Conservation (phyloP, 2,113 vertebrate genomes). For the Rutilus rutilus region DNA sequence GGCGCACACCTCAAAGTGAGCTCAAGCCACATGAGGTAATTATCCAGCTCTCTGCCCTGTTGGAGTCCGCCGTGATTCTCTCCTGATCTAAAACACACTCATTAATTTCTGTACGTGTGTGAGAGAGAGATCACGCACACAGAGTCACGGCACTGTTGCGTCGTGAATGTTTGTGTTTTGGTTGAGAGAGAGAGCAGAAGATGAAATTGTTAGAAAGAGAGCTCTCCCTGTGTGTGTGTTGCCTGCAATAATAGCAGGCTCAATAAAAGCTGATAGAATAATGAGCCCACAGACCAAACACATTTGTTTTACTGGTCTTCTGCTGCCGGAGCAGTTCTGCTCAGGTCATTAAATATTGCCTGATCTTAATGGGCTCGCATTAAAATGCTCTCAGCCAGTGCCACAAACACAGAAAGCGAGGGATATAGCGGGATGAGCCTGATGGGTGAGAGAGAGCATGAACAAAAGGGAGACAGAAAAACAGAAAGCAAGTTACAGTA, state of each 20-base stretch:
- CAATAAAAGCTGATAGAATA: slow-evolving; percentile 40
- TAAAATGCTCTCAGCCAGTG: slow-evolving; percentile 27
- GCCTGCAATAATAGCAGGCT: slow-evolving; percentile 22
- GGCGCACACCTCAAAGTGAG: slow-evolving; percentile 21
- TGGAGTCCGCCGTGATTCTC: not conserved
- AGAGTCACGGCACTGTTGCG: not conserved
- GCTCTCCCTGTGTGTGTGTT: not conserved
- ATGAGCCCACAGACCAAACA: slow-evolving; percentile 34
- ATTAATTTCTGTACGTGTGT: not conserved
- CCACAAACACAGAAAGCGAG: slow-evolving; percentile 21
- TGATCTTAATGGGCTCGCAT: slow-evolving; percentile 10
- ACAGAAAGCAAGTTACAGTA: slow-evolving; percentile 32
- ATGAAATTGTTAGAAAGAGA: not conserved
- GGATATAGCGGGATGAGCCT: not conserved
- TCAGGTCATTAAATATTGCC: slow-evolving; percentile 44
- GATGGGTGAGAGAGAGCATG: slow-evolving; percentile 17
- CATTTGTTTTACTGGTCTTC: slow-evolving; percentile 44
- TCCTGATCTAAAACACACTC: not conserved
- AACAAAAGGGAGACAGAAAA: slow-evolving; percentile 4
- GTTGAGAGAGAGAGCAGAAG: not conserved
- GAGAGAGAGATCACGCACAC: not conserved
- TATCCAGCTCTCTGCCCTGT: slow-evolving; percentile 26
- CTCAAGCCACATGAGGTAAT: slow-evolving; percentile 11
- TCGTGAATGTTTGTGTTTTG: slow-evolving; percentile 9
- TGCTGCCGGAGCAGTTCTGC: slow-evolving; percentile 6